A percentile compares a stretch with the other conserved stretches of the same genome.
These are phyloP conservation scores for Drosophila persimilis DNA, from an alignment of 1,140 invertebrate genomes.

Conservation along the genomic window DNA sequence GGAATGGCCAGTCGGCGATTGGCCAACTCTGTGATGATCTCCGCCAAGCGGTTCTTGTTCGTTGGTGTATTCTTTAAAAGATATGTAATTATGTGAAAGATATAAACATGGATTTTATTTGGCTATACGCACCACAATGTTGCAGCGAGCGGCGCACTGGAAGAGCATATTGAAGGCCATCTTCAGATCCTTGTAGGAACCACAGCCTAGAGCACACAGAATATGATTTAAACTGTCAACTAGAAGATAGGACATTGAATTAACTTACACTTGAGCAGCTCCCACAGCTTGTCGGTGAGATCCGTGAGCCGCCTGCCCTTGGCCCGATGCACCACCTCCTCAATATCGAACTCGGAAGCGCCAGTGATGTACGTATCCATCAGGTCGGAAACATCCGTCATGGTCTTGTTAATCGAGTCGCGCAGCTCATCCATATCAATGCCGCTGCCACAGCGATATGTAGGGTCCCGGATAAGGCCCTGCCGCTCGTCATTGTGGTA, in stretches of 20 bases:
- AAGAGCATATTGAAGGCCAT: slow-evolving; percentile 73
- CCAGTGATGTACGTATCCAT: slow-evolving; percentile 43
- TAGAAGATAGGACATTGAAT: not conserved
- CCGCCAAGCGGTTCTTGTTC: slow-evolving; percentile 78
- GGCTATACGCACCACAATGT: slow-evolving; percentile 68
- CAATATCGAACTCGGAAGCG: slow-evolving; percentile 57
- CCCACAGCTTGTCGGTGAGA: slow-evolving; percentile 80
- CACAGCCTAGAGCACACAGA: slow-evolving; percentile 45
- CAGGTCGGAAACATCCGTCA: slow-evolving; percentile 67
- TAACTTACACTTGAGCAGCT: slow-evolving; percentile 66
- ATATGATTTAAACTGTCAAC: not conserved
- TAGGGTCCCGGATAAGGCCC: slow-evolving; percentile 46
- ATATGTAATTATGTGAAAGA: not conserved
- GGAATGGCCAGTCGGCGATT: slow-evolving; percentile 78
- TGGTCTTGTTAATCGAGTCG: slow-evolving; percentile 66
- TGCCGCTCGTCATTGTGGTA: slow-evolving; percentile 39
- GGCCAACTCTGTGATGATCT: slow-evolving; percentile 77
- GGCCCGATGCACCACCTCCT: slow-evolving; percentile 65
- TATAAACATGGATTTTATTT: not conserved
- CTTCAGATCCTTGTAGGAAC: slow-evolving; percentile 74
- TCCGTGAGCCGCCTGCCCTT: slow-evolving; percentile 60
- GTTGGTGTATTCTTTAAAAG: slow-evolving; percentile 71
- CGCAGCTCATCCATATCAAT: slow-evolving; percentile 73
- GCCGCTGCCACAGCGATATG: slow-evolving; percentile 68
- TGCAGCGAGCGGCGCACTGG: slow-evolving; percentile 74